Evolutionary conservation across 2,888 invertebrate genomes (phyloP).

Genomic region (Saturnia pavonia): DNA sequence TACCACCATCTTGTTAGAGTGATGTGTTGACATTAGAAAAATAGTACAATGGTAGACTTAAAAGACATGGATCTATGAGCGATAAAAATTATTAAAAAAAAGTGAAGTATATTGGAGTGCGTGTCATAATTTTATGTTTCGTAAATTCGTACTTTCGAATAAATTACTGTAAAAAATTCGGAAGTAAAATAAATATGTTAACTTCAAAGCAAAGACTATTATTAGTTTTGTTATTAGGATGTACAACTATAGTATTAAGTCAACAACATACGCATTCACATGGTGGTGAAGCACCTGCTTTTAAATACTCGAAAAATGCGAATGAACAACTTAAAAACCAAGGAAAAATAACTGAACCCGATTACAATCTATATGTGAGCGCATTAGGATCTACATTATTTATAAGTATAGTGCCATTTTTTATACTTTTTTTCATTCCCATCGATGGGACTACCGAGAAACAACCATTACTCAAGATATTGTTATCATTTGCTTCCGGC

Average conservation of each 20-base stretch:
- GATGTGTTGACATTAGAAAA: too few relatives aligned
- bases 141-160: too few relatives aligned
- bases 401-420: constrained; percentile 97
- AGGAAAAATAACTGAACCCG: constrained; percentile 50
- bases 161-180: too few relatives aligned
- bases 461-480: constrained; percentile 92
- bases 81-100: too few relatives aligned
- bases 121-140: background rate
- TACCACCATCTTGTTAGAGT: too few relatives aligned
- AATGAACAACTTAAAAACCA: constrained; percentile 78
- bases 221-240: constrained; percentile 37
- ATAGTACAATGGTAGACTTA: too few relatives aligned
- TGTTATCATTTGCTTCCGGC: constrained; percentile 96
- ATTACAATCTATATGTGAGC: constrained; percentile 86
- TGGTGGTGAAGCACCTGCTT: constrained; percentile 85
- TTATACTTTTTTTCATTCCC: constrained; percentile 96
- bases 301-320: constrained; percentile 90
- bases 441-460: constrained; percentile 92
- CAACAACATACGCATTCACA: constrained; percentile 78
- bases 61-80: too few relatives aligned
- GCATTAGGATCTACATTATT: constrained; percentile 95
- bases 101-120: too few relatives aligned
- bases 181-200: constrained; percentile 9
- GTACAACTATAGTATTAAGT: constrained; percentile 48
- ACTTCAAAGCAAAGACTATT: constrained; percentile 14